These are phyloP conservation scores for Pollicipes pollicipes DNA, from an alignment of 1,140 invertebrate species.

Conservation along the genomic window DNA sequence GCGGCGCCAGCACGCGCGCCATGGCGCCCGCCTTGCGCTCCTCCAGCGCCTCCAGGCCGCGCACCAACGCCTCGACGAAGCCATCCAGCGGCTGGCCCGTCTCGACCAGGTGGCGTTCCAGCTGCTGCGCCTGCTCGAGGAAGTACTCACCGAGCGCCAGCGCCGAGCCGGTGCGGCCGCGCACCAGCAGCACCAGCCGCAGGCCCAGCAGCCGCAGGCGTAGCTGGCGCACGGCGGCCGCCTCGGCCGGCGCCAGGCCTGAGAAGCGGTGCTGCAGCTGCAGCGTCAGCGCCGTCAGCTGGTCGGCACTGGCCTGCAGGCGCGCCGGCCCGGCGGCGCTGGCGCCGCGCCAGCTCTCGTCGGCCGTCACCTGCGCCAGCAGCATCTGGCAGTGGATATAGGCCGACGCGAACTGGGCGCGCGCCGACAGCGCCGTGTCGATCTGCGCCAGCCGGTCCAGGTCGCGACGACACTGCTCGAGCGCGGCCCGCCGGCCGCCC, in stretches of 20 bases:
- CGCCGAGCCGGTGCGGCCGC: constrained; percentile 39
- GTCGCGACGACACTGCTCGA: constrained; percentile 21
- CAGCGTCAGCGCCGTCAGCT: constrained; percentile 50
- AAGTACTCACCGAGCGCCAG: constrained; percentile 43
- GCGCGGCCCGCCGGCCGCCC: too few relatives aligned
- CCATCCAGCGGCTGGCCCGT: constrained; percentile 31
- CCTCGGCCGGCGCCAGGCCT: constrained; percentile 50
- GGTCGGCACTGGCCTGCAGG: constrained; percentile 35
- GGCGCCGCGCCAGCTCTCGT: constrained; percentile 32
- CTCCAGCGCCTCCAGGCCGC: constrained; percentile 51
- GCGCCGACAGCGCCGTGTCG: constrained; percentile 58
- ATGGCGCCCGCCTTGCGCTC: constrained; percentile 71
- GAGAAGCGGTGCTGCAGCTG: constrained; percentile 66
- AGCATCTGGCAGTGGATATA: constrained; percentile 43
- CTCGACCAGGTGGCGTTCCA: constrained; percentile 25
- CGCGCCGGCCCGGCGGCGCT: constrained; percentile 30
- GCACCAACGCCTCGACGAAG: constrained; percentile 59
- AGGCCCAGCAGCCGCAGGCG: constrained; percentile 64
- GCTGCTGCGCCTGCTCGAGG: constrained; percentile 37
- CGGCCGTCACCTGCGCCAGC: constrained; percentile 27
- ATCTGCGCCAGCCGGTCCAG: constrained; percentile 53
- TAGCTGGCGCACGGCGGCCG: constrained; percentile 59
- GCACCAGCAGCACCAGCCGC: constrained; percentile 55
- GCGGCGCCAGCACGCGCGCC: constrained; percentile 54
- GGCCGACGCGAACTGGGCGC: constrained; percentile 64